Evolutionary conservation across 2,113 vertebrate species (phyloP).

Genomic region (Aleadryas rufinucha): DNA sequence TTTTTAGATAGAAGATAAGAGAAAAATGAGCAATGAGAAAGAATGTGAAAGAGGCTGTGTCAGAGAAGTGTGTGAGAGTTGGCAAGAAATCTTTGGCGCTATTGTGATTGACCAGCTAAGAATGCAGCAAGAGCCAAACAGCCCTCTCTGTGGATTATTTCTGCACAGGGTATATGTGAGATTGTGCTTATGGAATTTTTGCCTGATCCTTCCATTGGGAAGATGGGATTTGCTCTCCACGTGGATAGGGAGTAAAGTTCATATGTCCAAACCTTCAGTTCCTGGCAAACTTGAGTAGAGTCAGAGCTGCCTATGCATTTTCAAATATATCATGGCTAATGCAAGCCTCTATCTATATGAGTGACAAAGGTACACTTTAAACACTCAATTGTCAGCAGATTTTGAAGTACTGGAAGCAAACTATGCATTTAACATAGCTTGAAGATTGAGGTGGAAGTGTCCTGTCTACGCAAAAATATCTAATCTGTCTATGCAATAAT

Average conservation of each 20-base stretch:
- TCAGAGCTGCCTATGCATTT: neutral
- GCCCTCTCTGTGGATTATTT: constrained; percentile 38
- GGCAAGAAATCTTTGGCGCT: constrained; percentile 37
- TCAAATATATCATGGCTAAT: neutral
- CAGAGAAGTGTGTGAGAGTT: constrained; percentile 38
- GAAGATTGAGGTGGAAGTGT: neutral
- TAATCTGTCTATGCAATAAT: neutral
- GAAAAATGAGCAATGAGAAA: constrained; percentile 3
- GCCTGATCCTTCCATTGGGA: constrained; percentile 45
- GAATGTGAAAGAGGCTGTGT: constrained; percentile 48
- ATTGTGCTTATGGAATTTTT: constrained; percentile 50
- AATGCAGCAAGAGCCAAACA: constrained; percentile 1
- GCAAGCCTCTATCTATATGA: neutral
- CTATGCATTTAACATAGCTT: neutral
- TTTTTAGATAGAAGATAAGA: constrained; percentile 54
- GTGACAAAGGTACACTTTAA: neutral
- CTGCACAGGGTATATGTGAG: constrained; percentile 41
- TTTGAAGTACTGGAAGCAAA: neutral
- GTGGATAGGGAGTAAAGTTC: constrained; percentile 20
- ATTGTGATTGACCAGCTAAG: constrained; percentile 53
- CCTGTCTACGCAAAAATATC: neutral
- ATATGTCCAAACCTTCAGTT: neutral
- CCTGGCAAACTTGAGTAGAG: neutral
- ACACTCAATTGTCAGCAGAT: neutral
- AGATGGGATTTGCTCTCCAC: constrained; percentile 43